phyloP scores from a whole-genome alignment of 1,140 invertebrate species.

The Pinna nobilis region DNA sequence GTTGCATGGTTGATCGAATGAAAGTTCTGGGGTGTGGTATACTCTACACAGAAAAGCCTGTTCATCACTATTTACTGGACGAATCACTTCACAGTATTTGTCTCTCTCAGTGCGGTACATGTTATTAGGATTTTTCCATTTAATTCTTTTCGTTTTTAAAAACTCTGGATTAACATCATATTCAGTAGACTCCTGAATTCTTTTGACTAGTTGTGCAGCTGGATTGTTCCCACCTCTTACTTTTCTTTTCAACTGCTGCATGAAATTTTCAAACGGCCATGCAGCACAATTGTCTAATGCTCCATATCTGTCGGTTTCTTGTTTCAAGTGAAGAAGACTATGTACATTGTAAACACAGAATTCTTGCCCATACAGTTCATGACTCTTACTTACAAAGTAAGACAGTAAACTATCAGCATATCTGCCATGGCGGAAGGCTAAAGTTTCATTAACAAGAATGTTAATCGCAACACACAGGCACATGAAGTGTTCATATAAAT shows the following conservation, averaged over 20 bases:
- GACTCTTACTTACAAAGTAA: slow-evolving; percentile 2
- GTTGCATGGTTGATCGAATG: slow-evolving; percentile 1
- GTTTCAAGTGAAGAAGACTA: slow-evolving; percentile 4
- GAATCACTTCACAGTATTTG: slow-evolving; percentile 18
- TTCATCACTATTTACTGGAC: background rate
- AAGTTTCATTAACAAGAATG: background rate
- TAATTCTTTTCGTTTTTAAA: slow-evolving; percentile 56
- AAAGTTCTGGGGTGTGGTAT: slow-evolving; percentile 7
- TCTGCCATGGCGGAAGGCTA: background rate
- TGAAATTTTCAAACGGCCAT: slow-evolving; percentile 15
- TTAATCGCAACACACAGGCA: background rate
- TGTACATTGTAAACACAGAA: slow-evolving; percentile 26
- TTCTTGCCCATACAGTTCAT: slow-evolving; percentile 1
- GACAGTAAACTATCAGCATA: background rate
- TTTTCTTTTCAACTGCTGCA: slow-evolving; percentile 20
- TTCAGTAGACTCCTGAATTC: slow-evolving; percentile 66
- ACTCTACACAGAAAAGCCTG: slow-evolving; percentile 18
- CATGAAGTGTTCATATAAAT: slow-evolving; percentile 2
- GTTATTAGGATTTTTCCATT: slow-evolving; percentile 43
- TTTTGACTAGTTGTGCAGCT: slow-evolving; percentile 69
- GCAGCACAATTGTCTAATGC: slow-evolving; percentile 2
- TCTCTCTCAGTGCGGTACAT: background rate
- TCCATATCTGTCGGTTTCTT: background rate
- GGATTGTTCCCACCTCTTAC: slow-evolving; percentile 10
- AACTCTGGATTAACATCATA: slow-evolving; percentile 45